These are phyloP conservation scores for Manduca sexta DNA, from an alignment of 1,140 invertebrate species.

Conservation along the genomic window DNA sequence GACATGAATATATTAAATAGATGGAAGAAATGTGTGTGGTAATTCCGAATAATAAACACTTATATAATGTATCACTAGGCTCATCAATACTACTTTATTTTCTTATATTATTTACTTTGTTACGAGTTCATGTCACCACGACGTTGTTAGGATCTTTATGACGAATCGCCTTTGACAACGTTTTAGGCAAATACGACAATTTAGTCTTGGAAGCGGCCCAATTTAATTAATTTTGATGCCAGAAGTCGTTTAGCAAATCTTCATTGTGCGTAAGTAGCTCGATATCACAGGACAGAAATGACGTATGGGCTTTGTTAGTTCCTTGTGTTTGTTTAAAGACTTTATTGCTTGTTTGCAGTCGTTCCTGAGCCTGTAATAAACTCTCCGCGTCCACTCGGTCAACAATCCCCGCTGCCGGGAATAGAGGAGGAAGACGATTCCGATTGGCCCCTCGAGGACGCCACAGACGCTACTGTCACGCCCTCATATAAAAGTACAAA, in stretches of 20 bases:
- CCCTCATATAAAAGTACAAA: slow-evolving; percentile 68
- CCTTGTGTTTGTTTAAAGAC: slow-evolving; percentile 20
- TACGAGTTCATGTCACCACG: background rate
- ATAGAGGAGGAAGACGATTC: slow-evolving; percentile 77
- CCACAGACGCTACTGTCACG: slow-evolving; percentile 64
- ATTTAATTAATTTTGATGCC: slow-evolving; percentile 10
- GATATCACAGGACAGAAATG: background rate
- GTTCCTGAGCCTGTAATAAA: slow-evolving; percentile 59
- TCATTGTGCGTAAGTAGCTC: slow-evolving; percentile 5
- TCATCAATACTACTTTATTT: too few species aligned
- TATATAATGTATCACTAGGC: too few species aligned
- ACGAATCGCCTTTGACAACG: background rate
- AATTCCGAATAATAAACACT: background rate
- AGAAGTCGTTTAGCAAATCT: slow-evolving; percentile 14
- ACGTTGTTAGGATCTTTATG: background rate
- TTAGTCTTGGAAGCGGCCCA: slow-evolving; percentile 6
- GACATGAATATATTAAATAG: background rate
- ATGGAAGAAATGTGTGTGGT: background rate
- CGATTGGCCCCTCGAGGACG: slow-evolving; percentile 71
- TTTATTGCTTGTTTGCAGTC: slow-evolving; percentile 56
- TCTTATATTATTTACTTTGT: background rate
- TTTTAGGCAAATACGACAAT: slow-evolving; percentile 7
- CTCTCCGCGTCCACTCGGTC: slow-evolving; percentile 68
- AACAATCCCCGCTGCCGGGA: slow-evolving; percentile 74
- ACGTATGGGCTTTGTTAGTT: background rate